Percentiles rank a stretch among this genome's conserved stretches.
Conservation (phyloP, 2,113 vertebrate genomes). For the Pao palembangensis region DNA sequence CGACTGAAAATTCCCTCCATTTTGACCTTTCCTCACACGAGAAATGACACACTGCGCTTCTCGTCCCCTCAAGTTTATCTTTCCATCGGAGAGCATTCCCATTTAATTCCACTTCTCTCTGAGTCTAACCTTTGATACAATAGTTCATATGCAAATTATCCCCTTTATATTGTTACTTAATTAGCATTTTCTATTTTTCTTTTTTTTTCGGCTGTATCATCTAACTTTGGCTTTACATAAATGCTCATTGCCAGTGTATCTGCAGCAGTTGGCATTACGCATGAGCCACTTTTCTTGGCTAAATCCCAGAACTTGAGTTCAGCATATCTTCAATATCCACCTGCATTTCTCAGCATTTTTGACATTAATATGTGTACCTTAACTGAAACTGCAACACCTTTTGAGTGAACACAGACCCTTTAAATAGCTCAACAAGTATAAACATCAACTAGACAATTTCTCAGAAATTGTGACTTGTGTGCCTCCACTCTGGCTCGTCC, state of each 20-base stretch:
- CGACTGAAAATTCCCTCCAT: constrained; percentile 46
- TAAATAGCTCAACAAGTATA: constrained; percentile 5
- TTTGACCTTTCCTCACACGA: constrained; percentile 56
- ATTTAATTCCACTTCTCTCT: constrained; percentile 64
- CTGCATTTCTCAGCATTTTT: constrained; percentile 46
- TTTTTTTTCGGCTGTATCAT: constrained; percentile 50
- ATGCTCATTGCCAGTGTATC: constrained; percentile 64
- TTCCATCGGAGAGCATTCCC: constrained; percentile 60
- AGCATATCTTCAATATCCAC: constrained; percentile 71
- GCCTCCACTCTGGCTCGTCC: no score
- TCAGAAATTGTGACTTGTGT: no score
- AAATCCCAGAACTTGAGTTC: constrained; percentile 58
- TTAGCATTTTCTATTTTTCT: constrained; percentile 68
- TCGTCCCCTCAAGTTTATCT: constrained; percentile 62
- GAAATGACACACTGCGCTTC: constrained; percentile 42
- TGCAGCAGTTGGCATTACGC: constrained; percentile 66
- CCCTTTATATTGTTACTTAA: constrained; percentile 71
- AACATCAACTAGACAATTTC: no score
- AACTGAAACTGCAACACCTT: constrained; percentile 48
- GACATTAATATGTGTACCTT: constrained; percentile 62
- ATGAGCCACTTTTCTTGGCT: constrained; percentile 61
- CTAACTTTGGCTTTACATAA: constrained; percentile 76
- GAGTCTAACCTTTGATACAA: constrained; percentile 65
- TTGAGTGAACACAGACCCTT: constrained; percentile 2
- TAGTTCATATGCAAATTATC: constrained; percentile 63